Evolutionary conservation across 2,113 vertebrate genomes (phyloP).

Genomic region (Pangasianodon gigas): DNA sequence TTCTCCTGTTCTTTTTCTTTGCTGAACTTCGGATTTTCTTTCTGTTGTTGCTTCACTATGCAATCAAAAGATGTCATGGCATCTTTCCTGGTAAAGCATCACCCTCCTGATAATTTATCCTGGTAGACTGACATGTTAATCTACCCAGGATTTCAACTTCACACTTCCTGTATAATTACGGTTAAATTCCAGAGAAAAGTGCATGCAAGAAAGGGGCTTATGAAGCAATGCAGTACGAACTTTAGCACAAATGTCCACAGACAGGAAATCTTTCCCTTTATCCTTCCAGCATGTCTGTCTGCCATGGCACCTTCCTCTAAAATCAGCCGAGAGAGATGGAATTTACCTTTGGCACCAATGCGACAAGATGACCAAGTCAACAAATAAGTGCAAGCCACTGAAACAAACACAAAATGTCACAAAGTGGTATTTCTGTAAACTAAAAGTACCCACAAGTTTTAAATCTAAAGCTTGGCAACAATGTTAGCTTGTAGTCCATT

Average conservation of each 20-base stretch:
- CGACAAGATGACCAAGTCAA: neutral
- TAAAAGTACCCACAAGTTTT: neutral
- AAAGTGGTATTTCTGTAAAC: neutral
- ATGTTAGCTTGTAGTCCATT: neutral
- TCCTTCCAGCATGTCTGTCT: constrained; percentile 50
- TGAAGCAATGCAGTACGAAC: neutral
- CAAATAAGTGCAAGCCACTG: neutral
- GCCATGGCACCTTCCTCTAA: constrained; percentile 41
- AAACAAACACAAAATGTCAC: neutral
- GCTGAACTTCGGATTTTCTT: neutral
- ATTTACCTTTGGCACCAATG: neutral
- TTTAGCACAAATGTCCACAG: neutral
- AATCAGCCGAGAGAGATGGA: neutral
- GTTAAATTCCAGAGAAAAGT: neutral
- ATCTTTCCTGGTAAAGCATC: neutral
- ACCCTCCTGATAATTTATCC: neutral
- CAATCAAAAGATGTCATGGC: neutral
- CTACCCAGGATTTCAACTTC: neutral
- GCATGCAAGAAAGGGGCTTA: neutral
- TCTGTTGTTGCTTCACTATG: neutral
- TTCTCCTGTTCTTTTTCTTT: neutral
- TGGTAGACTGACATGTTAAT: constrained; percentile 2
- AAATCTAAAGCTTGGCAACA: neutral
- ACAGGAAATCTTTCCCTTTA: neutral
- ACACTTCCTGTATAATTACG: constrained; percentile 9